Conservation (phyloP, 2,113 vertebrate genomes). For the Psittacara wagleri region DNA sequence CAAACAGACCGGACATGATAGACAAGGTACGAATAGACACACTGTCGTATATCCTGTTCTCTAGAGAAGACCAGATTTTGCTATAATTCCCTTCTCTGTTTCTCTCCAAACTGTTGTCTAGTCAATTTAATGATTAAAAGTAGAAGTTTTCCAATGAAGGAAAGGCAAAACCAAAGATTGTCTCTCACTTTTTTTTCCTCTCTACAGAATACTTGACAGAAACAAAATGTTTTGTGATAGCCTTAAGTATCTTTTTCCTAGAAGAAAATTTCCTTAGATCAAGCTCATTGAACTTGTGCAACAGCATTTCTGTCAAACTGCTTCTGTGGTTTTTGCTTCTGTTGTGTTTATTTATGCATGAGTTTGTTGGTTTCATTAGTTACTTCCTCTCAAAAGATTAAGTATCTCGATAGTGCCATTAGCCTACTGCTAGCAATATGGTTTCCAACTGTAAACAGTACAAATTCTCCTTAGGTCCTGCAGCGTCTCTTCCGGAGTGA, state of each 20-base stretch:
- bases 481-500: not conserved
- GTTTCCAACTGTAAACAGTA: conserved; percentile 23
- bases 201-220: not conserved
- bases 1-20: conserved; percentile 96
- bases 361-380: conserved; percentile 37
- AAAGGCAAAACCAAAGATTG: not conserved
- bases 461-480: not conserved
- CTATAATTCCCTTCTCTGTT: not conserved
- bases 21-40: conserved; percentile 87
- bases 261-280: not conserved
- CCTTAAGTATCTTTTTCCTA: not conserved
- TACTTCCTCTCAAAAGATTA: conserved; percentile 53
- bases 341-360: conserved; percentile 44
- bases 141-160: not conserved
- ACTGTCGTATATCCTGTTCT: not conserved
- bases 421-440: not conserved
- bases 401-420: not conserved
- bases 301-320: not conserved
- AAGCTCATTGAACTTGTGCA: not conserved
- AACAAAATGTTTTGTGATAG: not conserved
- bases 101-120: not conserved
- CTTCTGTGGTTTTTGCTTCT: conserved; percentile 47
- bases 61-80: not conserved
- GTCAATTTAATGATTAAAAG: not conserved
- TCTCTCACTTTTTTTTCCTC: not conserved